Evolutionary conservation across 2,888 invertebrate genomes (phyloP), one percentile per base, ranked within the genome.

Genomic region (Patella pellucida): DNA sequence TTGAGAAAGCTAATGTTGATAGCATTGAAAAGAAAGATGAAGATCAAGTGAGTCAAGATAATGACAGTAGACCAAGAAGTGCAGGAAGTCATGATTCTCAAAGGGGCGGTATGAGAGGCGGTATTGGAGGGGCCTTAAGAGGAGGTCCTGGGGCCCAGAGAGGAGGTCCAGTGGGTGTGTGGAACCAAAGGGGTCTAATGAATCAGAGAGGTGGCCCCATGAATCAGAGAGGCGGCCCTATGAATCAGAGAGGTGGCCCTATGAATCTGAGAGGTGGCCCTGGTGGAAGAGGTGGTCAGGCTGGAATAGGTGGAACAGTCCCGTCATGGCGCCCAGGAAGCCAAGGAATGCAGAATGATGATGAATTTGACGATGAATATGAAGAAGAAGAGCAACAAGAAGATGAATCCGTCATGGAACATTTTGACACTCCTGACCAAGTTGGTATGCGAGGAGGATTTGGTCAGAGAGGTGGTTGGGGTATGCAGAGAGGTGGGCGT

Each of bases 31-130:
- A 41, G 41, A 41, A 41, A 41, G 41, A 41, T 41, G 41, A 41
- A 9, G 41, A 41, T 41, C 41, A 41, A 41, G 9, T 41, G 41
- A 41, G 41, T 41, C 41, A 41, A 41, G 41, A 41, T 23, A 52
- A 5, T 2, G 31, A 15, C 14, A 27, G 68, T 50, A 19, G 69
- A 31, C n/a, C 50, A 16, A 19, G 4, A 41, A 54, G 52, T 9
- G 19, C 54, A 52, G 72, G 56, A 9, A 52, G 41, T 68, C 67
- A 67, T 16, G 31, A 23, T n/a, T 62, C 67, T n/a, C 67, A 52
- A 67, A 23, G 72, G 62, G 71, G 67, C 14, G 75, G 67, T 51
- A 41, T 75, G 52, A 51, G 54, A 69, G 71, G 69, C 27, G 54
- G 52, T 16, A 23, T 27, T 27, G 74, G 69, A 69, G 41, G 68